These are phyloP conservation scores for Phortica magna DNA, from an alignment of 2,888 invertebrate species.

Conservation along the genomic window DNA sequence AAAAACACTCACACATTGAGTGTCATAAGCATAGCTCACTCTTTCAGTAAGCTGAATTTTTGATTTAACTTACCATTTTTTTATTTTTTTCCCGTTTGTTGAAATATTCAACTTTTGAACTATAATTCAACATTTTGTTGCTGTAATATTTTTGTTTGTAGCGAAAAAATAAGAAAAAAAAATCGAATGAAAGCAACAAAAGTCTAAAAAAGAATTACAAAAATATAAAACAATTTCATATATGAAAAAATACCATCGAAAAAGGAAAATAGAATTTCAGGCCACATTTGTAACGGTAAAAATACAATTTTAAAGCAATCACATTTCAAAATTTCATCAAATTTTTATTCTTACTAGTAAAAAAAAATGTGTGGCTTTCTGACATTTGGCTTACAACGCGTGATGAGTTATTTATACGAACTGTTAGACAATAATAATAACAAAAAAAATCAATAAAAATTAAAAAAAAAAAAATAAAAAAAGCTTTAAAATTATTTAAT, in stretches of 20 bases:
- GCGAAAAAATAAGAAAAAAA: not conserved
- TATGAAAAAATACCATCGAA: not conserved
- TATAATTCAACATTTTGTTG: slow-evolving; percentile 61
- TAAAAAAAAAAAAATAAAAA: not conserved
- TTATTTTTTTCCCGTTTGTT: slow-evolving; percentile 39
- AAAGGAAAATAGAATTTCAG: not conserved
- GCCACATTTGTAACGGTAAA: not conserved
- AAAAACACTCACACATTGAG: not conserved
- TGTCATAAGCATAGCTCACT: no score
- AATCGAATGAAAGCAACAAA: not conserved
- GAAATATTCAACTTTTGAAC: slow-evolving; percentile 61
- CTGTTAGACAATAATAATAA: not conserved
- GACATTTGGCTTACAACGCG: slow-evolving; percentile 15
- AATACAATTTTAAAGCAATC: not conserved
- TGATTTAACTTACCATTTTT: not conserved
- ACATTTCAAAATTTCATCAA: slow-evolving; percentile 26
- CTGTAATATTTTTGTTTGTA: not conserved
- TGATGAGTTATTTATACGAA: slow-evolving; percentile 14
- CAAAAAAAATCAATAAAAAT: not conserved
- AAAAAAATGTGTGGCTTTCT: slow-evolving; percentile 13
- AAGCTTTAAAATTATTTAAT: slow-evolving; percentile 6
- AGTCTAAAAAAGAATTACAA: not conserved
- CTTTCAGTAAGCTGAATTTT: not conserved
- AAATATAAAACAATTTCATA: slow-evolving; percentile 14
- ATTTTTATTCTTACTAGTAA: not conserved